Base-by-base conservation (phyloP, 2,888 invertebrate species). In the Sympetrum striolatum region DNA sequence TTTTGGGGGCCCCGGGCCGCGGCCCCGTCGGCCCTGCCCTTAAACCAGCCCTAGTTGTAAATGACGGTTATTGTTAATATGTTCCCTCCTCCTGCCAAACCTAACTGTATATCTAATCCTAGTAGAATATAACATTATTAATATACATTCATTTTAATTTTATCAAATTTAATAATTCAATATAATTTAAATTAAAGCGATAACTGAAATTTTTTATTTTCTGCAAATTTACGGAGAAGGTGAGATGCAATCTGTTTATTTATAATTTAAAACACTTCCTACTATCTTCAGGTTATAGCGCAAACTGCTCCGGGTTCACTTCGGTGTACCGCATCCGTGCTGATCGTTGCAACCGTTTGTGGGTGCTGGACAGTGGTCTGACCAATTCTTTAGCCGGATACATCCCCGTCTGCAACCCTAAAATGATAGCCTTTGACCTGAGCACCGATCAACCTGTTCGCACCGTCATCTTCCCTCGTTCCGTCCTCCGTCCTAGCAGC, bases 341-440 rank as follows among this genome's bases (percentile, higher is more conserved):
- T 0, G 97, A 97, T 93, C 95, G 95, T 86, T 97, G 97, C 93
- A 96, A 96, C 22, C 95, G 97, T 0, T 95, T 97, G 0, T 97
- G 97, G 97, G 96, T 97, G 14, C 93, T 97, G 80, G 97, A 97
- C 93, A 96, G 96, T 1, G 97, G 97, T 0, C 95, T 96, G 79
- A 94, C 96, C 0, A 96, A 96, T 91, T 95, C 96, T 86, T 93
- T 96, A 2, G 94, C 93, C 14, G 94, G 93, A 15, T 95, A 94
- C 0, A 93, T 94, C 94, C 81, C 95, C 94, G 91, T 94, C 90
- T 91, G 91, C 79, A 95, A 96, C 0, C 95, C 97, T 0, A 95
- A 96, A 39, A 93, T 97, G 37, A 94, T 97, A 44, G 94, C 97
- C 80, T 97, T 97, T 93, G 96, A 97, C 92, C 94, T 97, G 37